Percentiles rank a stretch among this genome's conserved stretches.
Conservation (phyloP, 30 jellyfish, hydroid and myxozoan genomes). For the Calvadosia cruxmelitensis region DNA sequence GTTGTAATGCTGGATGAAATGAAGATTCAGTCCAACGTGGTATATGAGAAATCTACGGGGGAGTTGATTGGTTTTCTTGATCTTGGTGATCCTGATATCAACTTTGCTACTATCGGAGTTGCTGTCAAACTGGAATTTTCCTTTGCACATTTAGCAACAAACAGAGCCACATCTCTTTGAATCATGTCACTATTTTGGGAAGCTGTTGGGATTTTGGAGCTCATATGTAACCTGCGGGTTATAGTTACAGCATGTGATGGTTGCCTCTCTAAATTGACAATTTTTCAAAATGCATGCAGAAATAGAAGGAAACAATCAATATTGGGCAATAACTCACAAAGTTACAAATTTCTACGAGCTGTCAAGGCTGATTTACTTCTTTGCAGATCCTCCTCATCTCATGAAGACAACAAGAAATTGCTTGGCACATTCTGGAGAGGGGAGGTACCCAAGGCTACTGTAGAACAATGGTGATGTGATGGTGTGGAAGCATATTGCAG, state of each 20-base stretch:
- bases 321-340: constrained; percentile 25
- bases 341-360: constrained; percentile 29
- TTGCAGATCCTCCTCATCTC: constrained; percentile 38
- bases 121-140: too few relatives aligned
- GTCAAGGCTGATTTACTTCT: constrained; percentile 27
- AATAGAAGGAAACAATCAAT: constrained; percentile 16
- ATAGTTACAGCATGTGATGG: constrained; percentile 45
- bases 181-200: constrained; percentile 40
- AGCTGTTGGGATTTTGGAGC: constrained; percentile 33
- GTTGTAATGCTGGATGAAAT: too few relatives aligned
- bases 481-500: constrained; percentile 33
- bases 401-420: constrained; percentile 36
- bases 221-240: constrained; percentile 39
- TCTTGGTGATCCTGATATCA: too few relatives aligned
- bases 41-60: too few relatives aligned
- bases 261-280: constrained; percentile 36
- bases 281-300: constrained; percentile 32
- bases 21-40: too few relatives aligned
- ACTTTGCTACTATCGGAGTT: too few relatives aligned
- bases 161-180: constrained; percentile 31
- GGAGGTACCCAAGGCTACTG: constrained; percentile 21
- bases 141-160: constrained; percentile 42
- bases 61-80: too few relatives aligned
- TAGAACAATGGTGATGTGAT: constrained; percentile 32
- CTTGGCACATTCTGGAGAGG: constrained; percentile 33